These are phyloP conservation scores for Callipepla squamata DNA, from an alignment of 2,113 vertebrate genomes.

Conservation along the genomic window DNA sequence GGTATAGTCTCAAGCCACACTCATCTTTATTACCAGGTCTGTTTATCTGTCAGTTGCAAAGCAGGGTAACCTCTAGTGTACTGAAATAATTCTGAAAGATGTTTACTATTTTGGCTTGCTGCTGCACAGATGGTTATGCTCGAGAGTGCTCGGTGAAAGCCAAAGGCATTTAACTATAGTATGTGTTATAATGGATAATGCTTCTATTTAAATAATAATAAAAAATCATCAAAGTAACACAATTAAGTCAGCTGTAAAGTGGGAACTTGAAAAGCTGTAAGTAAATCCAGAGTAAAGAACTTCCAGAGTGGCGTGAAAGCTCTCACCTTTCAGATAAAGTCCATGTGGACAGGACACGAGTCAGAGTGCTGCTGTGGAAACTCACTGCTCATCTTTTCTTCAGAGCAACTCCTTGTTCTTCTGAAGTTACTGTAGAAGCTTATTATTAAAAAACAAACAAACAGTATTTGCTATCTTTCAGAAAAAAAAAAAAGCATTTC, in stretches of 20 bases:
- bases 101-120: background rate
- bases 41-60: background rate
- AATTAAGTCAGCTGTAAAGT: background rate
- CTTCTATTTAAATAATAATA: background rate
- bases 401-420: background rate
- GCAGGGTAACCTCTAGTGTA: background rate
- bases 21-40: background rate
- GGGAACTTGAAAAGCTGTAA: background rate
- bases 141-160: background rate
- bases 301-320: background rate
- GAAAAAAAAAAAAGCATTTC: background rate
- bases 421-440: background rate
- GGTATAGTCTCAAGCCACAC: background rate
- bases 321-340: background rate
- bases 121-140: background rate
- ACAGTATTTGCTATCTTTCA: fast-evolving
- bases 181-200: fast-evolving
- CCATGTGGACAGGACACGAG: fast-evolving
- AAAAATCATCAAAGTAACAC: background rate
- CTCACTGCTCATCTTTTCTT: background rate
- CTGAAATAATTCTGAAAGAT: background rate
- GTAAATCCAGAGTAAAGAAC: background rate
- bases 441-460: background rate
- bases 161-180: background rate
- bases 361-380: background rate